Base-by-base conservation (phyloP, 1,140 invertebrate species). In the Pinna nobilis region DNA sequence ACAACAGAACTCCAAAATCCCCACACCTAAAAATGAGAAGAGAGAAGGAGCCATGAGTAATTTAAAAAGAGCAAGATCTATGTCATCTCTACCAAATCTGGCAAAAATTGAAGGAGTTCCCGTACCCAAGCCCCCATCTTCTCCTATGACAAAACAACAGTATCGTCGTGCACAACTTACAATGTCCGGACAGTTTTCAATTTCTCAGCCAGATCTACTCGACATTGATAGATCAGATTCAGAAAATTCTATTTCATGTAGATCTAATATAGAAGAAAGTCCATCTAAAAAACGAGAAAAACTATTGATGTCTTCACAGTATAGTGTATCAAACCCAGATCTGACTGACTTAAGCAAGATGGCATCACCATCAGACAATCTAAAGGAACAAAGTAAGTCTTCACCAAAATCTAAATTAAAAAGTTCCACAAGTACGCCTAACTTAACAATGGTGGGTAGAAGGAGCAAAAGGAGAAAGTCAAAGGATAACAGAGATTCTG, bases 311-410 rank as follows among this genome's bases (percentile, higher is more conserved):
- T 57, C 73, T 2, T 25, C 30, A 61, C 66, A 75, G 20, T 67
- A 75, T n/a, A 75, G 73, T 66, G 63, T 68, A 30, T 75, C 73
- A 7, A 63, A 75, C 66, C 66, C 73, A 57, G 73, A 75, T 39
- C 20, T 75, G 30, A 53, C 33, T 59, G 70, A 60, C 33, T 59
- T 59, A 20, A 35, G 30, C 33, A 30, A 30, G 23, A 33, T 35
- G n/a, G 37, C 30, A 32, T 32, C 28, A 32, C 53, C 28, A 13
- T 59, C 55, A 20, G 30, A n/a, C 37, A n/a, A n/a, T n/a, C n/a
- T n/a, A n/a, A 15, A 35, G 28, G 55, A 59, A 33, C 55, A 59
- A 33, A 25, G 55, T n/a, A 59, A 59, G 37, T 18, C 37, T 30
- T 59, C 55, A n/a, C 55, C 55, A 15, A n/a, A 32, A 15, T 35